Evolutionary conservation across 2,797 vertebrate genomes (phyloP).

Genomic region (Hippopotamyrus pictus): DNA sequence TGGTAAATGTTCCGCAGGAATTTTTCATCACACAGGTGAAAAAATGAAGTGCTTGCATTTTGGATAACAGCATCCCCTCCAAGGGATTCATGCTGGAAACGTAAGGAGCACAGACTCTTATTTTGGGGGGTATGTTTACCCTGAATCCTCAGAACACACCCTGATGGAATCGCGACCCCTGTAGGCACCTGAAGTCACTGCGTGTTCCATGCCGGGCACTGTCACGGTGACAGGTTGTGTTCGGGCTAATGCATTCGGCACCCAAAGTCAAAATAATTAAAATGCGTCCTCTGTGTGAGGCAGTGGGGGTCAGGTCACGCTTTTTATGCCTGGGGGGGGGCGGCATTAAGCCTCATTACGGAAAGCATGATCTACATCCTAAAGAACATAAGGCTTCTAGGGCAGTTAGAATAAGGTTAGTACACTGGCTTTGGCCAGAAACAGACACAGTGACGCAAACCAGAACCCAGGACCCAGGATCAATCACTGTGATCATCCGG

Average conservation of each 20-base stretch:
- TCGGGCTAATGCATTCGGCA: not conserved
- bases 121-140: not conserved
- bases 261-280: not conserved
- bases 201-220: not conserved
- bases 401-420: not conserved
- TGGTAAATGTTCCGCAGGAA: not conserved
- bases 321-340: not conserved
- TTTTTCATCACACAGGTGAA: not conserved
- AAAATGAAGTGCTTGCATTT: not conserved
- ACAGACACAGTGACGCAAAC: too few species aligned
- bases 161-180: not conserved
- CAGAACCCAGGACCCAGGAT: not conserved
- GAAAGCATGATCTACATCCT: not conserved
- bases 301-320: not conserved
- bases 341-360: not conserved
- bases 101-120: not conserved
- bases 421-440: too few species aligned
- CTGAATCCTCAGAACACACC: not conserved
- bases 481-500: not conserved
- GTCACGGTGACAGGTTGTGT: not conserved
- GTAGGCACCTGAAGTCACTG: not conserved
- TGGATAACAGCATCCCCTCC: not conserved
- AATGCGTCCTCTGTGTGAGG: not conserved
- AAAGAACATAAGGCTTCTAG: not conserved
- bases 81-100: not conserved